Percentiles rank a stretch among this genome's conserved stretches.
Evolutionary conservation across 2,888 invertebrate genomes (phyloP).

Genomic region (Blastobasis lacticolella): DNA sequence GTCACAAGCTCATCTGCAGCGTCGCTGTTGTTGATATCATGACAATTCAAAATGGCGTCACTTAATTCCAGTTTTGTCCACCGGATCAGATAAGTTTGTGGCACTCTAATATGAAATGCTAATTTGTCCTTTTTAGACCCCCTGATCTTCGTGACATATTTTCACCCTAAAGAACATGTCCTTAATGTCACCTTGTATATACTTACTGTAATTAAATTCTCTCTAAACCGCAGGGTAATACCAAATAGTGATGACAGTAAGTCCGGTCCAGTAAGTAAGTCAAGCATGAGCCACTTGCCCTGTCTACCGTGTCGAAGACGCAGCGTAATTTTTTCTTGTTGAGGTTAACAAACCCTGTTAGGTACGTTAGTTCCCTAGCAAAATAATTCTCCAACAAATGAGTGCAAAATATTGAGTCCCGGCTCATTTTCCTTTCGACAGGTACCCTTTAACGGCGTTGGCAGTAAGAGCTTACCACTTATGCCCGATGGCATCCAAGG

Average conservation of each 20-base stretch:
- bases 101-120: too few relatives aligned
- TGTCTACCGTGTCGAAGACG: constrained; percentile 17
- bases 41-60: constrained; percentile 6
- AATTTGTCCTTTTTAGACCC: too few relatives aligned
- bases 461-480: too few relatives aligned
- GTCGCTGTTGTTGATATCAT: constrained; percentile 4
- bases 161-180: constrained; percentile 26
- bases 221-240: constrained; percentile 34
- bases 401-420: constrained; percentile 4
- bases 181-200: constrained; percentile 25
- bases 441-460: too few relatives aligned
- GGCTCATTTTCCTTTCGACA: background rate
- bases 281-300: constrained; percentile 7
- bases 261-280: constrained; percentile 18
- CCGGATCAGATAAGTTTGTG: too few relatives aligned
- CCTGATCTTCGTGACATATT: constrained; percentile 19
- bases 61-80: too few relatives aligned
- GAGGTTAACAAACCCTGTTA: constrained; percentile 11
- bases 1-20: too few relatives aligned
- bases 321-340: constrained; percentile 17
- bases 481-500: too few relatives aligned
- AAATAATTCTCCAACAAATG: constrained; percentile 15
- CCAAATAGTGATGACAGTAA: constrained; percentile 23
- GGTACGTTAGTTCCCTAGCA: constrained; percentile 5
- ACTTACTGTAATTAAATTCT: constrained; percentile 20